Percentiles rank a stretch among this genome's conserved stretches.
These are phyloP conservation scores for Pipistrellus pipistrellus DNA, from an alignment of 2,797 vertebrate genomes.

Conservation along the genomic window DNA sequence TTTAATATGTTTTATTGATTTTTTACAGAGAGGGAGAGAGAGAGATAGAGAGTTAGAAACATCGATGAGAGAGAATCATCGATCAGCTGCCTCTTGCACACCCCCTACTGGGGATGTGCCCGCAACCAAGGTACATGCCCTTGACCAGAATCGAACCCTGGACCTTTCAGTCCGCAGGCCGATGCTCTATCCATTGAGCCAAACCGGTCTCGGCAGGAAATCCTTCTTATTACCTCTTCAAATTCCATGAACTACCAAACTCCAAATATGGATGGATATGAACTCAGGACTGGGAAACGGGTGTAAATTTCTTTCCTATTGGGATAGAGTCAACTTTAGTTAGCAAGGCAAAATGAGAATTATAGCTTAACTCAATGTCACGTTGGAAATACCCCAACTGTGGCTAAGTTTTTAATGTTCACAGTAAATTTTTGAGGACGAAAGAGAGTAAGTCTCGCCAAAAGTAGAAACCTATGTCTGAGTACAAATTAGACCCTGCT, in stretches of 20 bases:
- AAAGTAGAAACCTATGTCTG: neutral
- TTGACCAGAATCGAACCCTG: too few species aligned
- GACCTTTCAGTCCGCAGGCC: too few species aligned
- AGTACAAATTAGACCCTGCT: neutral
- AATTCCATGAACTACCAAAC: neutral
- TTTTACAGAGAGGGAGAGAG: too few species aligned
- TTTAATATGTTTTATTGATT: too few species aligned
- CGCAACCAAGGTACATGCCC: too few species aligned
- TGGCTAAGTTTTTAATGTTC: conserved; percentile 46
- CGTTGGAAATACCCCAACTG: neutral
- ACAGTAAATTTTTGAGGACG: neutral
- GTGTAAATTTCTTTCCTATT: neutral
- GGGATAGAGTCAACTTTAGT: neutral
- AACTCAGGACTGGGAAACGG: neutral
- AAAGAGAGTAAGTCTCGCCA: neutral
- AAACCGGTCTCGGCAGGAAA: too few species aligned
- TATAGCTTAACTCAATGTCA: neutral
- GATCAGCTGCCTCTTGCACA: too few species aligned
- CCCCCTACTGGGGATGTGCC: too few species aligned
- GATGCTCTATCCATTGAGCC: too few species aligned
- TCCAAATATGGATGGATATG: neutral
- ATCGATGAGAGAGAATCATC: too few species aligned
- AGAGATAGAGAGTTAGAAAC: too few species aligned
- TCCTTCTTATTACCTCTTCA: neutral
- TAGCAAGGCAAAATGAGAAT: neutral